Conservation (phyloP, 2,113 vertebrate genomes). For the Scomber japonicus region DNA sequence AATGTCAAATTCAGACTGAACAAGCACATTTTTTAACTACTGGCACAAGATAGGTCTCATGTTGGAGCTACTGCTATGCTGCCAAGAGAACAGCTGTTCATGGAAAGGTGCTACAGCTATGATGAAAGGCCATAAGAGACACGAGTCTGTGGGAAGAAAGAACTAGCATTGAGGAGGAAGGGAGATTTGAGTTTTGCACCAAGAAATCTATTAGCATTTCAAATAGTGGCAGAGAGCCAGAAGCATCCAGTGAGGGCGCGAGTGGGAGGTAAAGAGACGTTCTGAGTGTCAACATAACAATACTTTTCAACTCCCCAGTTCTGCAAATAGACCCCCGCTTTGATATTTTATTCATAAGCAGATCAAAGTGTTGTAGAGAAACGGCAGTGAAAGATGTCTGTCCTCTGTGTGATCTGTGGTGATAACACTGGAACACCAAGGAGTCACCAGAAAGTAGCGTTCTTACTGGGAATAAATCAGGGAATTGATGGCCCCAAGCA, state of each 20-base stretch:
- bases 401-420: constrained; percentile 28
- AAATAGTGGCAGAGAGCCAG: constrained; percentile 64
- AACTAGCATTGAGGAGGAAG: constrained; percentile 16
- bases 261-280: constrained; percentile 72
- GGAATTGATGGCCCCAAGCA: not conserved
- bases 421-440: constrained; percentile 9
- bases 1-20: not conserved
- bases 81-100: constrained; percentile 29
- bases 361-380: constrained; percentile 60
- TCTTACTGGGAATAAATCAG: constrained; percentile 10
- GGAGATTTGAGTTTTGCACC: constrained; percentile 38
- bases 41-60: not conserved
- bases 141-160: constrained; percentile 22
- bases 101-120: constrained; percentile 11
- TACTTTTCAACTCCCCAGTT: constrained; percentile 45
- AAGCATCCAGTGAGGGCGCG: constrained; percentile 57
- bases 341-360: constrained; percentile 77
- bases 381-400: constrained; percentile 37
- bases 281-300: constrained; percentile 61
- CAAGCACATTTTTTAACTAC: not conserved
- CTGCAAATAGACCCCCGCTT: constrained; percentile 51
- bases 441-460: constrained; percentile 18
- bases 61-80: not conserved
- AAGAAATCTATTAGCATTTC: constrained; percentile 75
- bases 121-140: constrained; percentile 10